Evolutionary conservation across 2,888 invertebrate species (phyloP).

Genomic region (Campopleginae sp.): DNA sequence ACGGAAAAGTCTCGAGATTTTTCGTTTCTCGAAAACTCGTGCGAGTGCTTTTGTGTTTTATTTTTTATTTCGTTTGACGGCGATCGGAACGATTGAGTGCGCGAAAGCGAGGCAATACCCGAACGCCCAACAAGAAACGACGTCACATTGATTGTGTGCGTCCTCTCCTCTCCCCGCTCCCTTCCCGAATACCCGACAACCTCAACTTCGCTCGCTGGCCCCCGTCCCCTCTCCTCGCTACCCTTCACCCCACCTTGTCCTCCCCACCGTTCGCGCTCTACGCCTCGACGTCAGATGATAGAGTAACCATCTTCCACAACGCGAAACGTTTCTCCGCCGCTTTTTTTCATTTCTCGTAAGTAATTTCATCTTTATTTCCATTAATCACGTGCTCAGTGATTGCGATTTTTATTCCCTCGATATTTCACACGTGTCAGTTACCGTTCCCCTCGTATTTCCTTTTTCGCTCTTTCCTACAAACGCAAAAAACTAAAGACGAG

Average conservation of each 20-base stretch:
- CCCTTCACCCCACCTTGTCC: background rate
- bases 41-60: background rate
- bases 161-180: conserved; percentile 33
- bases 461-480: background rate
- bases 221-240: conserved; percentile 2
- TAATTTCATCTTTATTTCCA: conserved; percentile 21
- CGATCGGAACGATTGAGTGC: conserved; percentile 29
- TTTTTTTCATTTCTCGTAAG: conserved; percentile 29
- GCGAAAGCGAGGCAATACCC: conserved; percentile 38
- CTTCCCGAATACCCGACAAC: conserved; percentile 31
- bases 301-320: conserved; percentile 48
- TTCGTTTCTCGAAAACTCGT: conserved; percentile 2
- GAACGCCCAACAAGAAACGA: conserved; percentile 59
- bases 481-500: background rate
- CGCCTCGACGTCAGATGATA: conserved; percentile 56
- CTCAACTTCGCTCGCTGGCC: background rate
- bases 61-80: conserved; percentile 10
- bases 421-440: background rate
- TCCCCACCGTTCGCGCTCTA: conserved; percentile 20
- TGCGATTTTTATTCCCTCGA: background rate
- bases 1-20: background rate
- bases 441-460: background rate
- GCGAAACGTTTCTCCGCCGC: conserved; percentile 46
- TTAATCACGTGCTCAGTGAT: background rate
- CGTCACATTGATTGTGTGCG: conserved; percentile 63